Base-by-base conservation (phyloP, 2,797 vertebrate species). In the Micropoecilia bifurca region DNA sequence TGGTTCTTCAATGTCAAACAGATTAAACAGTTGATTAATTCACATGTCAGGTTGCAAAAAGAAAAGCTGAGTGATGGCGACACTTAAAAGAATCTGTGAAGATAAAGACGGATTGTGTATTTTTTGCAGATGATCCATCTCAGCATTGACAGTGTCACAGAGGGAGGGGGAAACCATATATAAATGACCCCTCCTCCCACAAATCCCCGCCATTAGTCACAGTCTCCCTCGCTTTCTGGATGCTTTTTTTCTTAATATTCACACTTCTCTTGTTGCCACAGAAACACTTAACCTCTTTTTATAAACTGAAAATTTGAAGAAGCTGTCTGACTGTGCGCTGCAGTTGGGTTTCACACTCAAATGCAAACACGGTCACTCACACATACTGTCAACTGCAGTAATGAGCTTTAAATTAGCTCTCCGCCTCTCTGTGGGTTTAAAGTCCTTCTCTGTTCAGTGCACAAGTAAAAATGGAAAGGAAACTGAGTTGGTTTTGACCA, bases 161-260 rank as follows among this genome's bases (percentile, higher is more conserved):
- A 90, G 83, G 89, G 91, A 91, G 89, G 89, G 82, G 90, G 90
- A 88, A 93, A 92, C 92, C 90, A 89, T 93, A 94, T 90, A 89
- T 86, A 89, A 90, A 90, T 82, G 89, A 89, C 81, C 87, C 90
- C 85, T 85, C 90, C 82, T 85, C 81, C 85, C 86, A 83, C 90
- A 83, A 90, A 84, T 88, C 71, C 47, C 20, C 48, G 87, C 68
- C 88, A 91, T 92, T 91, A 90, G 84, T 93, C 91, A 92, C 91
- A 87, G 88, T 90, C 76, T 75, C 75, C 75, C 80, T 76, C 68
- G 16, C 61, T 75, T 80, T 73, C 83, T 45, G 71, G 81, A 73
- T 87, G 75, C 50, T 1, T 22, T 81, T 73, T 87, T 81, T 83
- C 76, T 72, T 72, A 46, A n/a, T 82, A 9, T 80, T 85, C 77